These are phyloP conservation scores for Illadopsis cleaveri DNA, from an alignment of 2,113 vertebrate species.

Conservation along the genomic window DNA sequence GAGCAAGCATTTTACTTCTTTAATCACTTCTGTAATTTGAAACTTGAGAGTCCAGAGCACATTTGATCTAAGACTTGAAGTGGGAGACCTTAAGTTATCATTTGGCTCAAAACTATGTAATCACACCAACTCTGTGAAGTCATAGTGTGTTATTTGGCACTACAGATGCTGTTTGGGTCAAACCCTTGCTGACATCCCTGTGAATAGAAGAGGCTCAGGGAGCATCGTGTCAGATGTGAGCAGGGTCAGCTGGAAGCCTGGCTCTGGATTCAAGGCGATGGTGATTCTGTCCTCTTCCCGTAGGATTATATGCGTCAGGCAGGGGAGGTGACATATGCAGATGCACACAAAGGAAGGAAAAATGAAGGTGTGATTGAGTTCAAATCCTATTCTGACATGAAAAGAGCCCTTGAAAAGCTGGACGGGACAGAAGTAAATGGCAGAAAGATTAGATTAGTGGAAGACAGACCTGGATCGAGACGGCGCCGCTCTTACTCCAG, in stretches of 20 bases:
- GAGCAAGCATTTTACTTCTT: neutral
- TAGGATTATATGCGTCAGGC: slow-evolving; percentile 99
- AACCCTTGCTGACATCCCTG: neutral
- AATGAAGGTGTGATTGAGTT: slow-evolving; percentile 98
- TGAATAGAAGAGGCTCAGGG: neutral
- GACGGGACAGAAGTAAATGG: slow-evolving; percentile 96
- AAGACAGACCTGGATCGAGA: slow-evolving; percentile 90
- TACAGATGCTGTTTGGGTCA: neutral
- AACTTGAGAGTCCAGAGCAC: neutral
- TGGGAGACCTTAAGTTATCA: neutral
- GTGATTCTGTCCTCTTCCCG: slow-evolving; percentile 61
- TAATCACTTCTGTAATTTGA: neutral
- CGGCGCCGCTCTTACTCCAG: slow-evolving; percentile 91
- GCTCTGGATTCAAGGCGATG: slow-evolving; percentile 33
- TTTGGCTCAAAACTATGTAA: neutral
- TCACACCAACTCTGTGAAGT: neutral
- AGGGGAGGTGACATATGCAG: slow-evolving; percentile 95
- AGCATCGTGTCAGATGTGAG: neutral
- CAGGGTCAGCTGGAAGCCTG: neutral
- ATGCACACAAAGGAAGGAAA: slow-evolving; percentile 93
- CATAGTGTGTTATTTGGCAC: neutral
- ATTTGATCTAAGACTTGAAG: neutral
- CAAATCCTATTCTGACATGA: slow-evolving; percentile 96
- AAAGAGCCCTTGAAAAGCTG: slow-evolving; percentile 95
- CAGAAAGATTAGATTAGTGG: slow-evolving; percentile 94